Base-by-base conservation (phyloP, 2,888 invertebrate genomes). In the Eupithecia subfuscata region DNA sequence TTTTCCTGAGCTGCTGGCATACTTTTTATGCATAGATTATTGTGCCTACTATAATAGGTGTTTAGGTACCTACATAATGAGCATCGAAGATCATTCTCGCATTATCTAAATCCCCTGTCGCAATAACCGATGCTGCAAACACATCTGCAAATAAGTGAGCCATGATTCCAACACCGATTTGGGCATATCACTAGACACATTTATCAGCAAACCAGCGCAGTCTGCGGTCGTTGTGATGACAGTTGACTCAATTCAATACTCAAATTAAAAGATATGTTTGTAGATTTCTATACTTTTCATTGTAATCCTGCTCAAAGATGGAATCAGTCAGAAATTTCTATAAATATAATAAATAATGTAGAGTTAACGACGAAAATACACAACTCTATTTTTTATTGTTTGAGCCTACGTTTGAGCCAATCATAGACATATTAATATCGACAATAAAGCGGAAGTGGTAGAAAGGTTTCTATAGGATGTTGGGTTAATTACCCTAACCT, bases 151-250 rank as follows among this genome's bases (percentile, higher is more conserved):
- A 69, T 69, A 76, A 69, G 69, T 73, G 76, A 74, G 69, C 71
- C 74, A 71, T 74, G 67, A 74, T 63, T 73, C 75, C 63, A 69
- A 74, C 76, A 76, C 69, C 69, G 65, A 74, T 71, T 71, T 43
- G 73, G 63, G 60, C 68, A 72, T 77, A 77, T 73, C 76, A 73
- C 14, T 86, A 77, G 74, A 71, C 69, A 74, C 69, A 74, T 74
- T 74, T 71, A 76, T 79, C 79, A 71, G 67, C 43, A 43, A 52
- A 64, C 43, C 14, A 37, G 14, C 8, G 70, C 52, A 76, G 70
- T 71, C 40, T 4, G 0, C n/a, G 73, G 14, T 45, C 16, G 1
- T 60, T 68, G 40, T 34, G 25, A 63, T 68, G 9, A 72, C 72
- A 69, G 43, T 22, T 43, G 9, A 22, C 4, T 68, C 6, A 43